phyloP scores from a whole-genome alignment of 2,888 invertebrate genomes.

The Euphydryas editha region DNA sequence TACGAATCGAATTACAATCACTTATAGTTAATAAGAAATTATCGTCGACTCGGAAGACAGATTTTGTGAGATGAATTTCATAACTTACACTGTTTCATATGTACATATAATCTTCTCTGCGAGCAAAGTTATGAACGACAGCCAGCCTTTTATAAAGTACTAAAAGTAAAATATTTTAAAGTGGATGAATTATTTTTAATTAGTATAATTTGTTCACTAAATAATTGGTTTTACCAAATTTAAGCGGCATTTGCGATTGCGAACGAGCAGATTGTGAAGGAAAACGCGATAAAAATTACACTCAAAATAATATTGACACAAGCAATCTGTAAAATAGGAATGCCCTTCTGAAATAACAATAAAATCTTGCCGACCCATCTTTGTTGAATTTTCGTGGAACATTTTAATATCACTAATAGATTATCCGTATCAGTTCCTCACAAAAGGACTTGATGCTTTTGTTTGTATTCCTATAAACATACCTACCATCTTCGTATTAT shows the following conservation, averaged over 20 bases:
- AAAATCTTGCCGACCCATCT: conserved; percentile 56
- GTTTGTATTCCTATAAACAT: conserved; percentile 68
- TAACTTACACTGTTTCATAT: too few relatives aligned
- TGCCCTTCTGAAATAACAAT: conserved; percentile 52
- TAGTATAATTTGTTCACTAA: too few relatives aligned
- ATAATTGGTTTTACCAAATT: neutral
- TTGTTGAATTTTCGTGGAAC: conserved; percentile 53
- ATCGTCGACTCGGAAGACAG: too few relatives aligned
- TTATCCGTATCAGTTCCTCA: conserved; percentile 72
- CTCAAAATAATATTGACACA: conserved; percentile 51
- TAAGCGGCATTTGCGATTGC: conserved; percentile 41
- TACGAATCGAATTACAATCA: too few relatives aligned
- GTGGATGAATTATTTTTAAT: too few relatives aligned
- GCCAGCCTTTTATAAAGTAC: too few relatives aligned
- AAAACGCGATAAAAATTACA: conserved; percentile 44
- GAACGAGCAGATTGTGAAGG: conserved; percentile 38
- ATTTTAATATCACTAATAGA: conserved; percentile 78
- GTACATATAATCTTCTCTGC: too few relatives aligned
- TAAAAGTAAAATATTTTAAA: too few relatives aligned
- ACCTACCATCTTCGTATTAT: conserved; percentile 42
- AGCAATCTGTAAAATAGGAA: conserved; percentile 51
- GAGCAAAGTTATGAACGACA: too few relatives aligned
- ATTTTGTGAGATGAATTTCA: too few relatives aligned
- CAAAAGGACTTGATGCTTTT: conserved; percentile 64
- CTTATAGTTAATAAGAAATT: too few relatives aligned